Evolutionary conservation across 1,140 invertebrate species (phyloP), one percentile per base, ranked within the genome.

Genomic region (Hyles euphorbiae): DNA sequence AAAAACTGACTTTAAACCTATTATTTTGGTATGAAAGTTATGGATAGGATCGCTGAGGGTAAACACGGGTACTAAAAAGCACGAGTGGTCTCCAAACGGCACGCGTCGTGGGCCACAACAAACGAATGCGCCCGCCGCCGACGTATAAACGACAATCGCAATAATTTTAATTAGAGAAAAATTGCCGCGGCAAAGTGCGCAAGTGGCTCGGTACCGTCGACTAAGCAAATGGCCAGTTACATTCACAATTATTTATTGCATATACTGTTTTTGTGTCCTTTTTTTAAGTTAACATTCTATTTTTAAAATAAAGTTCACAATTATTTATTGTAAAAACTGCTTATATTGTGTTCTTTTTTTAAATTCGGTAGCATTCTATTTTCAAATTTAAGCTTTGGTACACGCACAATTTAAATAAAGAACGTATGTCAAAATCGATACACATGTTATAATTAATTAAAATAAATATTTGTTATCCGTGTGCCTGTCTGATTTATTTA

Each of bases 81-180:
- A 83, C 76, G 73, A 87, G 82, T 73, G 76, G 62, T 56, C 83
- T 87, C 63, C 60, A 81, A 78, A 83, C 72, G 82, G 78, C 84
- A 87, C 84, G 82, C 84, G 81, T 78, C 83, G 59, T 63, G 61
- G 72, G 66, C 79, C 81, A 82, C 82, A 82, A 84, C 84, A 85
- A 81, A 85, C 84, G 74, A 63, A 71, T 52, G 34, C 50, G 53
- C 53, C 53, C 66, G 66, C 66, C 63, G 72, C 65, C 71, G 47
- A 56, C 63, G 72, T 58, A 65, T 53, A 55, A 74, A 83, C 79
- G 80, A 88, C 85, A 88, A 86, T 88, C 79, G 79, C 70, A 78
- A 86, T 85, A 82, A 82, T 84, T 88, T 88, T 85, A 88, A 88
- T 86, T 88, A 86, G 82, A 86, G 79, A 86, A 88, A 88, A 86